Percentiles rank a stretch among this genome's conserved stretches.
These are phyloP conservation scores for Mamestra configurata DNA, from an alignment of 1,140 invertebrate genomes.

Conservation along the genomic window DNA sequence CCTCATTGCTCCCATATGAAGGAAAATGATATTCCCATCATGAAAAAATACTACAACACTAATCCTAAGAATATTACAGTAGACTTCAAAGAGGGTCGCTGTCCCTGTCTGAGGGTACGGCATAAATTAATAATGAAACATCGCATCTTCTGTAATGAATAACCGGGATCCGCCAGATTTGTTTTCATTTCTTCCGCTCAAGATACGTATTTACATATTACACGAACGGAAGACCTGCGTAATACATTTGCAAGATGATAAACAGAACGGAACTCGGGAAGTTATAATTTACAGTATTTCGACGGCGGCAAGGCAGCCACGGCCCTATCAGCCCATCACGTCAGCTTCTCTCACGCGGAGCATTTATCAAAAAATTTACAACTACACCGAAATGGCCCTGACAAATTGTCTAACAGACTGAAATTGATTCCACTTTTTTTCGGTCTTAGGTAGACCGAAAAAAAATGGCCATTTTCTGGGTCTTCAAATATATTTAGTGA, in stretches of 20 bases:
- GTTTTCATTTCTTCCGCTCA: conserved; percentile 79
- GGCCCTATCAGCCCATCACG: conserved; percentile 65
- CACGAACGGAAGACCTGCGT: conserved; percentile 74
- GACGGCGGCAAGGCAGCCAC: conserved; percentile 54
- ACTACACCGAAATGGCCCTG: conserved; percentile 31
- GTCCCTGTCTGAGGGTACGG: conserved; percentile 22
- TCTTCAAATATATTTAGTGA: background rate
- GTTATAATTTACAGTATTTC: conserved; percentile 78
- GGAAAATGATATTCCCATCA: conserved; percentile 33
- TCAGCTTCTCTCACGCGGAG: conserved; percentile 61
- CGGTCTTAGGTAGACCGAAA: no score
- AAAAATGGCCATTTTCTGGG: background rate
- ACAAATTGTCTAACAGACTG: conserved; percentile 28
- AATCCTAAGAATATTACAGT: conserved; percentile 42
- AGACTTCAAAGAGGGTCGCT: conserved; percentile 32
- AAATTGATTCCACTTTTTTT: conserved; percentile 28
- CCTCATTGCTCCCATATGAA: background rate
- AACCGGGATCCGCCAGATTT: conserved; percentile 72
- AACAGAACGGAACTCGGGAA: conserved; percentile 75
- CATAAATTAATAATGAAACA: conserved; percentile 59
- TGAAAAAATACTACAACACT: conserved; percentile 34
- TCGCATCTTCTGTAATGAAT: conserved; percentile 61
- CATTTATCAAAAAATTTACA: conserved; percentile 70
- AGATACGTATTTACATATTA: conserved; percentile 79
- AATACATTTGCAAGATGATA: conserved; percentile 80